phyloP scores from a whole-genome alignment of 2,888 invertebrate species.

The Sinotaia quadrata region DNA sequence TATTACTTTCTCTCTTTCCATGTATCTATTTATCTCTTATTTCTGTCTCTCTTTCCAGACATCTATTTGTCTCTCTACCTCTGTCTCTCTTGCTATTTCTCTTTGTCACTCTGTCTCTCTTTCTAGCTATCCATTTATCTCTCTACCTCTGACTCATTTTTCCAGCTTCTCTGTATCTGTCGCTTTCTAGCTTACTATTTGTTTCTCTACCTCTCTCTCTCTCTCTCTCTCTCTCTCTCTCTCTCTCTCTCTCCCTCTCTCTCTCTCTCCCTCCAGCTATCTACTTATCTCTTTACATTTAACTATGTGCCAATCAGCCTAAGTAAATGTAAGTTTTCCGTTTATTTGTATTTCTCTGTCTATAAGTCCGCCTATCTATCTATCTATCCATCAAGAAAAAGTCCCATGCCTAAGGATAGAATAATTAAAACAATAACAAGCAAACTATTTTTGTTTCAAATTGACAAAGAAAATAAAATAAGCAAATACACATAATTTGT shows the following conservation, averaged over 20 bases:
- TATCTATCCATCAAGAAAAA: too few relatives aligned
- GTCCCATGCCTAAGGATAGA: too few relatives aligned
- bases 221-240: constrained; percentile 10
- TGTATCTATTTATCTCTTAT: background rate
- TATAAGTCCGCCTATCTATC: too few relatives aligned
- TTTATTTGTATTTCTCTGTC: too few relatives aligned
- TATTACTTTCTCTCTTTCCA: too few relatives aligned
- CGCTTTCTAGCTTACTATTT: constrained; percentile 15
- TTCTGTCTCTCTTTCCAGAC: background rate
- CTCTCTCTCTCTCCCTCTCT: constrained; percentile 17
- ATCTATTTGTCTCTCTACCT: background rate
- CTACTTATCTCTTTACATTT: background rate
- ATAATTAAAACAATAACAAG: too few relatives aligned
- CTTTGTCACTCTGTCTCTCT: background rate
- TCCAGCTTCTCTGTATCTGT: constrained; percentile 1
- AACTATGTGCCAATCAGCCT: too few relatives aligned
- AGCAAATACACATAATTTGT: too few relatives aligned
- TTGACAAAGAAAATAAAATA: too few relatives aligned
- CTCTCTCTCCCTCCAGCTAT: constrained; percentile 18
- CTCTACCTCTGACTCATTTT: background rate
- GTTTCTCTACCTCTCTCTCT: constrained; percentile 1
- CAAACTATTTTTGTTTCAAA: too few relatives aligned
- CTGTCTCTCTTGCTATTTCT: background rate
- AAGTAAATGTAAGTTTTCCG: too few relatives aligned
- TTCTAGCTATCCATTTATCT: constrained; percentile 10